A percentile compares a stretch with the other conserved stretches of the same genome.
Evolutionary conservation across 2,888 invertebrate genomes (phyloP).

Genomic region (Drosophila prolongata): DNA sequence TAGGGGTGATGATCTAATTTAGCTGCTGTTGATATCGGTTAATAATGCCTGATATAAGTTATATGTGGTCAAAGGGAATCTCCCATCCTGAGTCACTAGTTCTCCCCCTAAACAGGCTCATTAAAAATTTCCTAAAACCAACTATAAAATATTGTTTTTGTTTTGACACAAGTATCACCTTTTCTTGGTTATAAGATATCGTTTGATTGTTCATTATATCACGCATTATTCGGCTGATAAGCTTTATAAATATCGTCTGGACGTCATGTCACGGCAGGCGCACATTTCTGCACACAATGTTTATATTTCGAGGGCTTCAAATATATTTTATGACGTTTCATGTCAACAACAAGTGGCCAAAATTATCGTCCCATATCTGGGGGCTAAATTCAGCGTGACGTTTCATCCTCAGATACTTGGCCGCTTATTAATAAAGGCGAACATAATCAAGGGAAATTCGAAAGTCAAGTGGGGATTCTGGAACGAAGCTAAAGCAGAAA

Average conservation of each 20-base stretch:
- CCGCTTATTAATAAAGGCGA: constrained; percentile 22
- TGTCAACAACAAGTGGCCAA: constrained; percentile 44
- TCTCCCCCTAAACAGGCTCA: background rate
- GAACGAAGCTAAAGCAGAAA: constrained; percentile 12
- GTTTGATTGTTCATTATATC: constrained; percentile 29
- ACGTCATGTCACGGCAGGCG: constrained; percentile 6
- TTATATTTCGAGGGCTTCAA: constrained; percentile 33
- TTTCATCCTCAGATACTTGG: constrained; percentile 49
- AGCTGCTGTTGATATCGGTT: constrained; percentile 13
- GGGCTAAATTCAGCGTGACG: constrained; percentile 45
- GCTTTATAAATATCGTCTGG: constrained; percentile 29
- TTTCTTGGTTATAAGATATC: constrained; percentile 19
- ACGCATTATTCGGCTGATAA: constrained; percentile 37
- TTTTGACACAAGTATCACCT: constrained; percentile 1
- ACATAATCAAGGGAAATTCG: background rate
- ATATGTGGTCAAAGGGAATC: constrained; percentile 5
- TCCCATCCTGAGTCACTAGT: constrained; percentile 26
- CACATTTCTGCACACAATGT: constrained; percentile 13
- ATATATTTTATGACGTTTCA: constrained; percentile 59
- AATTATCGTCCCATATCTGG: constrained; percentile 37
- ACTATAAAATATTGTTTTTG: constrained; percentile 18
- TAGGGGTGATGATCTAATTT: constrained; percentile 39
- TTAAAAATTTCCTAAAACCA: constrained; percentile 18
- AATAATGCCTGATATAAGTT: background rate
- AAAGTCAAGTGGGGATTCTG: constrained; percentile 36